Conservation (phyloP, 2,113 vertebrate species). For the Callithrix jacchus region DNA sequence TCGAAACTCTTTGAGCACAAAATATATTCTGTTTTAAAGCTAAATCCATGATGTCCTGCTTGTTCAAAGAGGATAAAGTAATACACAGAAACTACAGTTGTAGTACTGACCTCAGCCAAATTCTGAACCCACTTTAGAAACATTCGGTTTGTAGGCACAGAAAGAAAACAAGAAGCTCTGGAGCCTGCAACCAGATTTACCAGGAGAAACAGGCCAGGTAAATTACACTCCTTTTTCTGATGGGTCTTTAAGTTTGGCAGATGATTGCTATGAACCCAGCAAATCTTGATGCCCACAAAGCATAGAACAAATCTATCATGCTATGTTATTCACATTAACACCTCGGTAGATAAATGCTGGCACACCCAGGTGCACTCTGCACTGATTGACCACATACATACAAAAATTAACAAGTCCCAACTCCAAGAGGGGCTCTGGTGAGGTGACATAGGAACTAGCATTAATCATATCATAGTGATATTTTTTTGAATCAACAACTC, state of each 20-base stretch:
- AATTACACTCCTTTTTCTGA: slow-evolving; percentile 10
- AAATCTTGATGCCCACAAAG: slow-evolving; percentile 10
- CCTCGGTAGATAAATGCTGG: background rate
- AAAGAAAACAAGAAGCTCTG: slow-evolving; percentile 33
- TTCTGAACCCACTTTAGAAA: slow-evolving; percentile 28
- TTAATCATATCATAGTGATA: slow-evolving; percentile 14
- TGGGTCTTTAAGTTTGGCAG: background rate
- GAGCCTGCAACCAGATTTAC: background rate
- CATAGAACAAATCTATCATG: slow-evolving; percentile 23
- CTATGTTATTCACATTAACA: slow-evolving; percentile 1
- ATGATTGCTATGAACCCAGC: background rate
- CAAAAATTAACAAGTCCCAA: background rate
- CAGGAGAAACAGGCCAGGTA: background rate
- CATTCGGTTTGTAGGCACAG: background rate
- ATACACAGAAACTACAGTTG: slow-evolving; percentile 22
- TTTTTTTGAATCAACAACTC: slow-evolving; percentile 5
- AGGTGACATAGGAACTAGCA: background rate
- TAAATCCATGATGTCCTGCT: background rate
- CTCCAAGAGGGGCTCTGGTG: background rate
- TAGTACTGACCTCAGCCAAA: slow-evolving; percentile 22
- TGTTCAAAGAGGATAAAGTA: slow-evolving; percentile 27
- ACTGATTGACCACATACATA: background rate
- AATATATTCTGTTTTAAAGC: slow-evolving; percentile 39
- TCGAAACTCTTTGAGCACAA: slow-evolving; percentile 39
- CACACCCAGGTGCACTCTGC: background rate